Conservation (phyloP, 2,113 vertebrate species). For the Oreochromis niloticus region DNA sequence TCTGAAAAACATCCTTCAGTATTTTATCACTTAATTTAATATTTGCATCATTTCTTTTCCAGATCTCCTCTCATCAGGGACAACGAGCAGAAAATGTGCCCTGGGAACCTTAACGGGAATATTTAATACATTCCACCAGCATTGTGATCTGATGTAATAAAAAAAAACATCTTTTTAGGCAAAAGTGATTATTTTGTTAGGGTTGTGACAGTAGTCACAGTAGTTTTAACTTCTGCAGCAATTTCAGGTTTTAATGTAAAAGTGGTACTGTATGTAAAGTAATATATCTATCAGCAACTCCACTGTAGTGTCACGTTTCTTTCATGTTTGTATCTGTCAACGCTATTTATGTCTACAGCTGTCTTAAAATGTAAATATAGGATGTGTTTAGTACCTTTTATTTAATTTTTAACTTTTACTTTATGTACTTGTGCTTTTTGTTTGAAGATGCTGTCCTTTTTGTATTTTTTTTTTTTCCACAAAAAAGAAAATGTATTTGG, state of each 20-base stretch:
- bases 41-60: neutral
- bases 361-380: constrained; percentile 11
- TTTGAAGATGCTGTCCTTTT: neutral
- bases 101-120: neutral
- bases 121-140: neutral
- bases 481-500: neutral
- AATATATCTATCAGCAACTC: neutral
- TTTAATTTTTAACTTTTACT: constrained; percentile 2
- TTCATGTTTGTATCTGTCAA: neutral
- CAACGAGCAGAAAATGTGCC: neutral
- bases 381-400: neutral
- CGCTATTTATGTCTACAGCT: constrained; percentile 33
- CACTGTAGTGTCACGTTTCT: constrained; percentile 8
- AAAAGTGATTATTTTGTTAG: neutral
- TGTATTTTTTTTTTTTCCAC: neutral
- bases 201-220: neutral
- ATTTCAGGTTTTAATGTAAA: constrained; percentile 20
- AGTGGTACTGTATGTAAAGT: constrained; percentile 4
- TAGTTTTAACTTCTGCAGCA: neutral
- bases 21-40: neutral
- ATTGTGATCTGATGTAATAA: neutral
- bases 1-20: neutral
- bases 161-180: neutral
- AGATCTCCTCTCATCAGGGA: neutral
- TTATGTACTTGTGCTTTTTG: neutral